Base-by-base conservation (phyloP, 2,113 vertebrate species). In the Arothron firmamentum region DNA sequence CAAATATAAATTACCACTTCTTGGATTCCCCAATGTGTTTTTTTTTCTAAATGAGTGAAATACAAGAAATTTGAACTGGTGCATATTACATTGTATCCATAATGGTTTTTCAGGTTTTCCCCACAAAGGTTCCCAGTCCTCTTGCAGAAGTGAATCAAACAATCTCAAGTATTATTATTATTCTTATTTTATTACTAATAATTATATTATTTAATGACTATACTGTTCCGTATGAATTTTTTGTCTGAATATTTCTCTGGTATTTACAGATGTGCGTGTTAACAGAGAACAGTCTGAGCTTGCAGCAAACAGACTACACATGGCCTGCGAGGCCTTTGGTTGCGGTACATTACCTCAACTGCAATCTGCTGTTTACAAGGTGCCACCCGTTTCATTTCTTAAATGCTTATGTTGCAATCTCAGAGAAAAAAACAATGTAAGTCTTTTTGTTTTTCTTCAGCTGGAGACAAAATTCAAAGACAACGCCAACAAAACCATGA, bases 401-500 rank as follows among this genome's bases (percentile, higher is more conserved):
- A 34, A 66, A 16, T 49, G 53, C 21, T 50, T 49, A 49, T 20
- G 15, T 18, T 31, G 7, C 13, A 54, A 16, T 50, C 47, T 15
- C 56, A 19, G 8, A 34, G 54, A 5, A 20, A 19, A 54, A 28
- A 14, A n/a, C n/a, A n/a, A 34, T n/a, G 6, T 25, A 4, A 49
- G 56, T 53, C 19, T 0, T 52, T 49, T 52, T 60, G 25, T 53
- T 18, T 57, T 56, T 73, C 45, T 12, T 63, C 81, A 99, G 97
- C 90, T 98, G 75, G 93, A 97, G 79, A 99, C 96, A 0, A 91
- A 85, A 82, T 97, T 94, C 88, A 93, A 71, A 90, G 89, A 90
- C 73, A 68, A 85, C 47, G 70, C 74, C 41, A 78, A 82, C 45
- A 48, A 70, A 42, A 84, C 85, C 62, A 81, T 94, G 75, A 67